Conservation (phyloP, 53 echinoderm and acorn worm species). For the Temnopleurus reevesii region DNA sequence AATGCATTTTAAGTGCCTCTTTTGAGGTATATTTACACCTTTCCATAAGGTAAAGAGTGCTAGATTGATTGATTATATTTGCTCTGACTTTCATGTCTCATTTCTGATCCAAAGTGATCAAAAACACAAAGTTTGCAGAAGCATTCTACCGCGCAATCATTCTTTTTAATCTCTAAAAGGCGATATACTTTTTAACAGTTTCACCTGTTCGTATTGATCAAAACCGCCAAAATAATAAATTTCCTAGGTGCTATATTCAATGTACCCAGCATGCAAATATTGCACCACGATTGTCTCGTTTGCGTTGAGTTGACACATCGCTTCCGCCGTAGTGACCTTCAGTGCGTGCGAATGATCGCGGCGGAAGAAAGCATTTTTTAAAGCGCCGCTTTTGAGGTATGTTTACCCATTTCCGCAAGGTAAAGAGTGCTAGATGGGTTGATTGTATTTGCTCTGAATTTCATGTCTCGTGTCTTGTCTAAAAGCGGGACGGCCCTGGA, state of each 20-base stretch:
- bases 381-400: conserved; percentile 10
- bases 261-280: background rate
- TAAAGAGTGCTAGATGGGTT: background rate
- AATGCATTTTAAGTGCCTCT: no score
- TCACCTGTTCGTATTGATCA: background rate
- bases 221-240: background rate
- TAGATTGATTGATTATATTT: no score
- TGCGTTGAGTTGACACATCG: conserved; percentile 7
- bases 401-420: background rate
- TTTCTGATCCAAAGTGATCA: no score
- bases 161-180: background rate
- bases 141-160: no score
- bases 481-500: background rate
- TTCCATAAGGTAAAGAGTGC: no score
- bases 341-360: conserved; percentile 14
- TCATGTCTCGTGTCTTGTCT: background rate
- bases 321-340: conserved; percentile 9
- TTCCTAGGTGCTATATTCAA: background rate
- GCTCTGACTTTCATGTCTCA: no score
- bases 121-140: no score
- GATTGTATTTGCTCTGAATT: conserved; percentile 6
- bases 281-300: background rate
- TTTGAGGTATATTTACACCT: no score
- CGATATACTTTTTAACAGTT: background rate
- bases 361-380: background rate